Percentiles rank a stretch among this genome's conserved stretches.
Evolutionary conservation across 2,797 vertebrate genomes (phyloP).

Genomic region (Betta splendens): DNA sequence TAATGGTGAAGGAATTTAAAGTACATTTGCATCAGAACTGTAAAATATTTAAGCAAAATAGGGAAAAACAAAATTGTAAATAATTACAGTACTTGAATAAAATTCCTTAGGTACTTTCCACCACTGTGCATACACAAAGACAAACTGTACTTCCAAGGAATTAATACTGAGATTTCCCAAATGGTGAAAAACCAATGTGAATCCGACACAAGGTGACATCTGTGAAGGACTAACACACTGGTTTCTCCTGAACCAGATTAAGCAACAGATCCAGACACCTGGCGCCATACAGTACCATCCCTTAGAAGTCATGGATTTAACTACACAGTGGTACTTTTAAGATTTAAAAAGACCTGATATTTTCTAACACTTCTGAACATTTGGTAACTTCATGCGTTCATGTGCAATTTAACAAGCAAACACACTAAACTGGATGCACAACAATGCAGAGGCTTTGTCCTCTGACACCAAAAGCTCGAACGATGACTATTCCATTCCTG

Average conservation of each 20-base stretch:
- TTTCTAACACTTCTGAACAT: conserved; percentile 22
- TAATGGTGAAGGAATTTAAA: too few species aligned
- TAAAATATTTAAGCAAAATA: too few species aligned
- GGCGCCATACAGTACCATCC: background rate
- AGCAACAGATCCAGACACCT: conserved; percentile 21
- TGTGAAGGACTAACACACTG: conserved; percentile 13
- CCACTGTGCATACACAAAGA: conserved; percentile 15
- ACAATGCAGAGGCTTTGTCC: conserved; percentile 58
- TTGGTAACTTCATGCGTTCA: conserved; percentile 53
- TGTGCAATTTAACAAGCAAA: conserved; percentile 69
- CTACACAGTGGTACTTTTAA: background rate
- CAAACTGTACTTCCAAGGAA: conserved; percentile 40
- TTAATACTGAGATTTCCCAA: conserved; percentile 18
- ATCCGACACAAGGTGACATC: background rate
- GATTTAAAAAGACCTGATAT: conserved; percentile 4
- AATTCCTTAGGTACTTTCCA: background rate
- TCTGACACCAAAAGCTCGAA: conserved; percentile 32
- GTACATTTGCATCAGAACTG: too few species aligned
- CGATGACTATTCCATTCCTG: conserved; percentile 40
- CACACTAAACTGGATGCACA: conserved; percentile 60
- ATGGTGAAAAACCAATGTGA: conserved; percentile 6
- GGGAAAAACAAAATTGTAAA: too few species aligned
- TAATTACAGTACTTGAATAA: too few species aligned
- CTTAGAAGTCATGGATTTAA: conserved; percentile 5
- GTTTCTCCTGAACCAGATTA: conserved; percentile 17